Evolutionary conservation across 2,113 vertebrate genomes (phyloP).

Genomic region (Drymodes brunneopygia): DNA sequence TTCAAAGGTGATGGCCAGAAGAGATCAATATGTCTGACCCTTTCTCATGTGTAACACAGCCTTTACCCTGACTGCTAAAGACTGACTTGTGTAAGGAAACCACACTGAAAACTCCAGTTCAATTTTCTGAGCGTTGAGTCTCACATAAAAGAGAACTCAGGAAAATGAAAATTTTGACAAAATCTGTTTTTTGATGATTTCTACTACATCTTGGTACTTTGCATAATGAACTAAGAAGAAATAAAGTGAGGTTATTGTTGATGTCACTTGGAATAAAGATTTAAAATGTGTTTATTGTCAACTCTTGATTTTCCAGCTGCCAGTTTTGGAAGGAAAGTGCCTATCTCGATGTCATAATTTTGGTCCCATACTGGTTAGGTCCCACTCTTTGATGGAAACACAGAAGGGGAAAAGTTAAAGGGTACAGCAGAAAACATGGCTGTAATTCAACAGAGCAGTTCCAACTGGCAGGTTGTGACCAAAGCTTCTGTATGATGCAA

Average conservation of each 20-base stretch:
- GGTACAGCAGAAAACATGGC: neutral
- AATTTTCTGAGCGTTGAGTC: neutral
- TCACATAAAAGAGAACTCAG: neutral
- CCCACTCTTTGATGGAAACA: neutral
- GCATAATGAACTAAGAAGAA: neutral
- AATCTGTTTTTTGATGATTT: neutral
- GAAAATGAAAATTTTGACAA: neutral
- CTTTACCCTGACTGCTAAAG: neutral
- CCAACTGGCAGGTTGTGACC: neutral
- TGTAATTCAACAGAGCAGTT: neutral
- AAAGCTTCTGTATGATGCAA: neutral
- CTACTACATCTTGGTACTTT: neutral
- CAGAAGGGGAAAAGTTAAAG: neutral
- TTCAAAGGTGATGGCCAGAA: neutral
- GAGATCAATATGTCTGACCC: neutral
- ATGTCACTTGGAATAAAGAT: neutral
- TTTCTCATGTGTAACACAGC: neutral
- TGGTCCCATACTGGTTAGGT: neutral
- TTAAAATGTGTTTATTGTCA: neutral
- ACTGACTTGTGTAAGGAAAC: neutral
- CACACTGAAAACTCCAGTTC: neutral
- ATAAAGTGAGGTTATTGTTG: neutral
- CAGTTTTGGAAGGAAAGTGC: neutral
- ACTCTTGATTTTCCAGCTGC: neutral
- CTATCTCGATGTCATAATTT: rapidly evolving